Evolutionary conservation across 2,113 vertebrate species (phyloP), one percentile per base, ranked within the genome.

Genomic region (Heterochromis multidens): DNA sequence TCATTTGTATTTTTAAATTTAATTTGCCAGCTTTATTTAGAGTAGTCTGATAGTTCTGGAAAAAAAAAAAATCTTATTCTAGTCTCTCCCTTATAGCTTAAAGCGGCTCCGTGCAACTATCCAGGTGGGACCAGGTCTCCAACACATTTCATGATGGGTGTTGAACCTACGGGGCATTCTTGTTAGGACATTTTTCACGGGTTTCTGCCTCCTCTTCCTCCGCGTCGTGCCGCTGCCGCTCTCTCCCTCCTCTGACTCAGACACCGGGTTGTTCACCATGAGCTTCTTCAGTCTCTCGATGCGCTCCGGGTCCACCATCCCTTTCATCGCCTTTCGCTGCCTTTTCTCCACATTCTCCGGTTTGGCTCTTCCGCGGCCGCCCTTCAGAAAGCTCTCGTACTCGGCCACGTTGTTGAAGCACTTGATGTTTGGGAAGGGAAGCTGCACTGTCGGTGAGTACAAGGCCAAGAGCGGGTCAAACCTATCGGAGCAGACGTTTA

Each of bases 341-440:
- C 7, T 94, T 57, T 96, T 96, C 92, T 95, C 95, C 82, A 96
- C 95, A n/a, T 96, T 97, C 82, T 96, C 94, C 4, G 96, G 95
- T 52, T 96, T 96, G 63, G 96, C 88, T 83, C 96, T 92, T n/a
- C 93, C 94, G 1, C 96, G 96, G 62, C 97, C 96, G 4, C 96
- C 95, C 81, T 95, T 96, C 86, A 96, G 87, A 10, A 98, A 98
- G 92, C 97, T 97, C 93, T 98, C 97, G 83, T 99, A 99, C 63
- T 96, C 97, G 0, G 98, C 96, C 77, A 99, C 92, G 91, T 99
- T 99, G 94, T 99, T 98, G 81, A 99, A 98, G 92, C 97, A 97
- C 61, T 95, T 97, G 14, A 97, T 95, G 25, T 96, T 94, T 1
- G 97, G 98, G 67, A 94, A 97, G 3, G 98, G 98, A 5, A 99